phyloP scores from a whole-genome alignment of 1,140 invertebrate species.

The Ostrea edulis region DNA sequence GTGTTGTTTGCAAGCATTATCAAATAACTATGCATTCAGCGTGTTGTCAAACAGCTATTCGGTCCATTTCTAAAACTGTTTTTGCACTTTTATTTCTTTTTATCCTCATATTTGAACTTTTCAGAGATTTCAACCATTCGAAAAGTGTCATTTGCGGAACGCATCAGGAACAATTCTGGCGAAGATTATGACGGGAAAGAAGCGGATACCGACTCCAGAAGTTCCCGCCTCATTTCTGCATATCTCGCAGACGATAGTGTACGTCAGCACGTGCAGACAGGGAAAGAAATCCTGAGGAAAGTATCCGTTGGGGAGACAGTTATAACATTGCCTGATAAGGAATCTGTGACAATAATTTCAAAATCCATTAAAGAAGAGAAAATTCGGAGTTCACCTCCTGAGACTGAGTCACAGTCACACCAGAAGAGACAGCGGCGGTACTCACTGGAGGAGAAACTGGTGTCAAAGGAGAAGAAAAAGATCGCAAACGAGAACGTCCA shows the following conservation, averaged over 20 bases:
- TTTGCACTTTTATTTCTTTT: too few species aligned
- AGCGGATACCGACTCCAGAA: not conserved
- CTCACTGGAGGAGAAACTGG: not conserved
- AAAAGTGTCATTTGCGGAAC: not conserved
- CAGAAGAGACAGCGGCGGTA: not conserved
- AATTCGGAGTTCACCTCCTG: not conserved
- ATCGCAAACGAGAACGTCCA: not conserved
- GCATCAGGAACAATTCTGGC: not conserved
- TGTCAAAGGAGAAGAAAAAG: not conserved
- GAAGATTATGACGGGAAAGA: not conserved
- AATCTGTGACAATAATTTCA: not conserved
- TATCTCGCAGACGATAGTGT: not conserved
- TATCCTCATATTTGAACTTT: not conserved
- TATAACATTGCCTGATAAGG: not conserved
- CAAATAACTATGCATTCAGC: too few species aligned
- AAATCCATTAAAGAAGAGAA: not conserved
- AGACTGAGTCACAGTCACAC: not conserved
- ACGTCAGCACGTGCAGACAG: not conserved
- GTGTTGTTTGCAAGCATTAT: too few species aligned
- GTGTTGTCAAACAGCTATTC: too few species aligned
- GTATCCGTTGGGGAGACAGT: not conserved
- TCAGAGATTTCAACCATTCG: not conserved
- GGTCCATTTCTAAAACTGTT: too few species aligned
- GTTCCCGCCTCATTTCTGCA: not conserved
- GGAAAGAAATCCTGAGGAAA: not conserved